phyloP scores from a whole-genome alignment of 2,113 vertebrate species.

The Sphaerodactylus townsendi region DNA sequence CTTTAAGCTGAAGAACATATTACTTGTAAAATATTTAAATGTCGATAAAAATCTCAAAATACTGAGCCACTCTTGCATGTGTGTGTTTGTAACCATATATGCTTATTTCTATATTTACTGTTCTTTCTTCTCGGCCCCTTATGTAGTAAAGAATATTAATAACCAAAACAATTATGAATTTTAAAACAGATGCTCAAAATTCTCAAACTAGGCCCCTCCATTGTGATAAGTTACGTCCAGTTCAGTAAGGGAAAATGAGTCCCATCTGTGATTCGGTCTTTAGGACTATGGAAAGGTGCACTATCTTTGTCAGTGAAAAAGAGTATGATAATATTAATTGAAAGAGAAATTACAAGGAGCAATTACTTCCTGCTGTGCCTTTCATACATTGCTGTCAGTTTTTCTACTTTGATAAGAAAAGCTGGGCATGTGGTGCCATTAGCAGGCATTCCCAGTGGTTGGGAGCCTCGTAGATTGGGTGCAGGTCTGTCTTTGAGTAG shows the following conservation, averaged over 20 bases:
- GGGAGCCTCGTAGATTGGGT: slow-evolving; percentile 47
- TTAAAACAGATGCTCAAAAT: not conserved
- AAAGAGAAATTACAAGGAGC: slow-evolving; percentile 61
- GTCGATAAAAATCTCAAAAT: slow-evolving; percentile 16
- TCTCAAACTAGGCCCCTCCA: slow-evolving; percentile 36
- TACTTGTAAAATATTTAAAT: not conserved
- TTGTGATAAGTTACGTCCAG: slow-evolving; percentile 21
- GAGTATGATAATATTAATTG: slow-evolving; percentile 66
- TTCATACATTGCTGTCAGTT: slow-evolving; percentile 74
- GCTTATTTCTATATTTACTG: not conserved
- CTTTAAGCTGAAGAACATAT: not conserved
- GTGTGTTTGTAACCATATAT: not conserved
- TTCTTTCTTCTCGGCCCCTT: not conserved
- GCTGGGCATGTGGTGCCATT: slow-evolving; percentile 64
- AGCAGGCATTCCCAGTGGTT: slow-evolving; percentile 59
- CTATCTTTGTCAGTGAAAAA: slow-evolving; percentile 61
- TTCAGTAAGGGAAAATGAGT: slow-evolving; percentile 49
- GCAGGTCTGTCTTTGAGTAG: slow-evolving; percentile 27
- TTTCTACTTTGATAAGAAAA: slow-evolving; percentile 70
- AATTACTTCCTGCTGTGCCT: slow-evolving; percentile 73
- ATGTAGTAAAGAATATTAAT: not conserved
- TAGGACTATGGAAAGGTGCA: slow-evolving; percentile 51
- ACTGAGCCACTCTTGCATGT: not conserved
- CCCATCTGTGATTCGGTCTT: slow-evolving; percentile 35
- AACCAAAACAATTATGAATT: slow-evolving; percentile 1